phyloP scores from a whole-genome alignment of 2,113 vertebrate species.

The Daboia siamensis region DNA sequence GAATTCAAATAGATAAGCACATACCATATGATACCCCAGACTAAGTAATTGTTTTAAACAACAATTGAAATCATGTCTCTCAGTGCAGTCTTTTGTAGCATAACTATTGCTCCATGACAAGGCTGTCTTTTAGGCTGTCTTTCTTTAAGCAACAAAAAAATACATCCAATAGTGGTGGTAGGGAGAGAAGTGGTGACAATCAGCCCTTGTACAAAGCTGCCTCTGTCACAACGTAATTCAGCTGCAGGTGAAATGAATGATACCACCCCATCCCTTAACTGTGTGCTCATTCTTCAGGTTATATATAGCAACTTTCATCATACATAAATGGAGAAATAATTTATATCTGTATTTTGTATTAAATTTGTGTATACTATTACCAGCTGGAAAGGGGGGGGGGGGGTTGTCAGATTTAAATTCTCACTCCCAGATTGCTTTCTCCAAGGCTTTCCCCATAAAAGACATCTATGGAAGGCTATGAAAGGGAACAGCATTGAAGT shows the following conservation, averaged over 20 bases:
- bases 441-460: background rate
- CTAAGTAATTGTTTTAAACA: background rate
- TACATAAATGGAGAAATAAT: background rate
- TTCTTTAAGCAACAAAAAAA: constrained; percentile 29
- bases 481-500: background rate
- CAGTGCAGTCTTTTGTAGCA: background rate
- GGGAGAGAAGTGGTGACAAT: background rate
- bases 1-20: no score
- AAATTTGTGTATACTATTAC: background rate
- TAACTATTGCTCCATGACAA: background rate
- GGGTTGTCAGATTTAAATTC: background rate
- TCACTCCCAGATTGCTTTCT: background rate
- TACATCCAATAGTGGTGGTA: background rate
- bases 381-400: background rate
- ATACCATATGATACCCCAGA: no score
- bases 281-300: background rate
- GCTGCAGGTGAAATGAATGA: background rate
- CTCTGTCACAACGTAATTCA: background rate
- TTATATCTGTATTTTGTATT: constrained; percentile 38
- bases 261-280: background rate
- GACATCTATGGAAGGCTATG: background rate
- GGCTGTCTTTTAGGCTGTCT: background rate
- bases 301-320: background rate
- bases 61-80: background rate
- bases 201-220: background rate